These are phyloP conservation scores for Mastomys natalensis DNA, from an alignment of 2,113 vertebrate species.

Conservation along the genomic window DNA sequence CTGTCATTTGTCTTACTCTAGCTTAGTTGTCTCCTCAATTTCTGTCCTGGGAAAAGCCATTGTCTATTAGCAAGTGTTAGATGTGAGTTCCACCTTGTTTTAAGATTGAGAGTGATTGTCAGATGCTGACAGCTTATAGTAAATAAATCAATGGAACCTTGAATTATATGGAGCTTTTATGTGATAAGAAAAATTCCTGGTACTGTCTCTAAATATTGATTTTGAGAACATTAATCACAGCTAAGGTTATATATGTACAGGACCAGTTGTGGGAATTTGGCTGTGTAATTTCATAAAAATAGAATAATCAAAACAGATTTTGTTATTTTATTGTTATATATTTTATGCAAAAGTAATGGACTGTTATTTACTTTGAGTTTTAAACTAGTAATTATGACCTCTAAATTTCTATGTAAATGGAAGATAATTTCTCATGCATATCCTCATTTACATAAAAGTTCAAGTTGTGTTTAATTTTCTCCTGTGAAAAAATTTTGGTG, in stretches of 20 bases:
- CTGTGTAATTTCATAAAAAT: background rate
- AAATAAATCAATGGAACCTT: slow-evolving; percentile 34
- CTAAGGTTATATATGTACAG: background rate
- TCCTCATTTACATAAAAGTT: background rate
- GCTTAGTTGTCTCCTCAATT: background rate
- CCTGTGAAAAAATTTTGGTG: background rate
- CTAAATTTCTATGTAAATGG: background rate
- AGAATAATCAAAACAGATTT: background rate
- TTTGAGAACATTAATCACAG: slow-evolving; percentile 1
- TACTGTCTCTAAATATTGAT: slow-evolving; percentile 29
- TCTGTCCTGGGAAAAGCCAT: background rate
- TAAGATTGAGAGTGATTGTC: slow-evolving; percentile 55
- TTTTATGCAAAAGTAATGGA: background rate
- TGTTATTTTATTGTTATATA: background rate
- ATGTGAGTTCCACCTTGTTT: background rate
- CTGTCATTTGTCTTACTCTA: background rate
- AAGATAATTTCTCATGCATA: background rate
- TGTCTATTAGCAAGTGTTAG: slow-evolving; percentile 7
- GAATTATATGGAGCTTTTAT: background rate
- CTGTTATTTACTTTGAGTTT: background rate
- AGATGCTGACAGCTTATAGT: slow-evolving; percentile 1
- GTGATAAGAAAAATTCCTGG: background rate
- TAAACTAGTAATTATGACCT: background rate
- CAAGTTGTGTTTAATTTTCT: slow-evolving; percentile 14
- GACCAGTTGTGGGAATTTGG: background rate